These are phyloP conservation scores for Yponomeuta plumbellus DNA, from an alignment of 2,888 invertebrate species.

Conservation along the genomic window DNA sequence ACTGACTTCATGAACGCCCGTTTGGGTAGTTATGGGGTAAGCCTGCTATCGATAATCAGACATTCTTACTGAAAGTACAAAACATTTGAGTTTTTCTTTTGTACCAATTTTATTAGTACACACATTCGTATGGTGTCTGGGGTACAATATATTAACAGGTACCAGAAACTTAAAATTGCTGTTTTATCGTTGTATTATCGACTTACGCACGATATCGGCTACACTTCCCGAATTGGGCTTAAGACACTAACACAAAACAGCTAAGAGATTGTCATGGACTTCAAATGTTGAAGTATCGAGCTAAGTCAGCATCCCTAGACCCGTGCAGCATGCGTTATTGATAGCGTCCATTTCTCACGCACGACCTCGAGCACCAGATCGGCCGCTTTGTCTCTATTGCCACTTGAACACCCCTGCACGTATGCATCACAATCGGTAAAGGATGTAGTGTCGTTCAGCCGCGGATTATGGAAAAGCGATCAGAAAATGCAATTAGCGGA, in stretches of 20 bases:
- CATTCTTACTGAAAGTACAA: neutral
- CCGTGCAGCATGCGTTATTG: conserved; percentile 49
- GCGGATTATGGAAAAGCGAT: conserved; percentile 19
- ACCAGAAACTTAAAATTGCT: too few species aligned
- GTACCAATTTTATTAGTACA: too few species aligned
- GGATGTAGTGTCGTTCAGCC: neutral
- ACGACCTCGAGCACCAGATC: conserved; percentile 29
- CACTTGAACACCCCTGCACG: conserved; percentile 22
- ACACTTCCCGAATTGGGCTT: too few species aligned
- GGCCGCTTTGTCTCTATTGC: conserved; percentile 43
- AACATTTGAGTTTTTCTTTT: neutral
- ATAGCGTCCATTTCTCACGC: conserved; percentile 56
- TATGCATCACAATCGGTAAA: conserved; percentile 1
- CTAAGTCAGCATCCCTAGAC: conserved; percentile 22
- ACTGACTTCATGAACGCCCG: conserved; percentile 44
- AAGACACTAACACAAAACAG: too few species aligned
- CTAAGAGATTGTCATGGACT: too few species aligned
- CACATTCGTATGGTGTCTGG: too few species aligned
- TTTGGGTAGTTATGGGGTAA: conserved; percentile 26
- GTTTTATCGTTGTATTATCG: too few species aligned
- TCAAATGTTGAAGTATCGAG: neutral
- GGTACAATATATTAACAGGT: too few species aligned
- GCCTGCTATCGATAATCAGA: conserved; percentile 14
- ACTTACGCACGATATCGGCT: too few species aligned
- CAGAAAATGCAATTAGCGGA: conserved; percentile 26